These are phyloP conservation scores for Salvelinus fontinalis DNA, from an alignment of 2,113 vertebrate genomes.

Conservation along the genomic window DNA sequence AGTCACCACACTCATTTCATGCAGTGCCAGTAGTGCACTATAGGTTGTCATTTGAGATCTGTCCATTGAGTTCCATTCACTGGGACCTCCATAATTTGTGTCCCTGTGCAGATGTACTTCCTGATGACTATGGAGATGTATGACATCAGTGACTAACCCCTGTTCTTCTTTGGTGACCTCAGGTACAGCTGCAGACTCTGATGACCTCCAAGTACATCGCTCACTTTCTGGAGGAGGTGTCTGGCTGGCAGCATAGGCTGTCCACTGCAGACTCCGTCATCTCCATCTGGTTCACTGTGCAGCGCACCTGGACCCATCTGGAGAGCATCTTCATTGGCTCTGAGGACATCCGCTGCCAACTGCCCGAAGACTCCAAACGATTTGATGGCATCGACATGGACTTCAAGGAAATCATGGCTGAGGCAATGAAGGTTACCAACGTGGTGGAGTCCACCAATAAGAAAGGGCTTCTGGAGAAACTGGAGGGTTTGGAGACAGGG, in stretches of 20 bases:
- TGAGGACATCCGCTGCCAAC: conserved; percentile 79
- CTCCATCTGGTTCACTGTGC: conserved; percentile 81
- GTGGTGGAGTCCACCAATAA: conserved; percentile 78
- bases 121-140: not conserved
- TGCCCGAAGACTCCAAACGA: conserved; percentile 78
- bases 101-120: not conserved
- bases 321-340: conserved; percentile 85
- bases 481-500: conserved; percentile 72
- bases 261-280: conserved; percentile 68
- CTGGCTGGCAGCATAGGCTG: conserved; percentile 80
- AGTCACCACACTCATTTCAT: too few species aligned
- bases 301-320: conserved; percentile 79
- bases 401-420: conserved; percentile 73
- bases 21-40: too few species aligned
- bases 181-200: conserved; percentile 81
- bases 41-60: too few species aligned
- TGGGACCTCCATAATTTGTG: not conserved
- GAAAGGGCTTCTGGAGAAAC: conserved; percentile 58
- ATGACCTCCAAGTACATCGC: conserved; percentile 78
- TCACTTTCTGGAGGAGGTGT: conserved; percentile 81
- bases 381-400: conserved; percentile 80
- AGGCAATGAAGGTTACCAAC: conserved; percentile 65
- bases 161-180: not conserved
- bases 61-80: not conserved
- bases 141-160: not conserved